Base-by-base conservation (phyloP, 2,797 vertebrate genomes). In the Mycteria americana region DNA sequence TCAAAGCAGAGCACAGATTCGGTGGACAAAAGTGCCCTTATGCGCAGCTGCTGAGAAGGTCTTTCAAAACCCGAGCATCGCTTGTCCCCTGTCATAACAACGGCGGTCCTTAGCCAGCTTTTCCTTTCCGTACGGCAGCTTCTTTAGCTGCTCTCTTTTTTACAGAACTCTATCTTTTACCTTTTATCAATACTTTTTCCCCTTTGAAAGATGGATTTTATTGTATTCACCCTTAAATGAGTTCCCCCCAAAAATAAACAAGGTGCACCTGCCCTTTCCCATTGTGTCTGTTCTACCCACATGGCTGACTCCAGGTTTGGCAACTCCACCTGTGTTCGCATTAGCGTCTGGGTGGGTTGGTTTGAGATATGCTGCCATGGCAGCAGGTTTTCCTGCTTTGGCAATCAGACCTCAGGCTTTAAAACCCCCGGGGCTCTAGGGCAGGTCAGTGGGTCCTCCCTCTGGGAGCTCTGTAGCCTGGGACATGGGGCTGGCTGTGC, bases 371-470 rank as follows among this genome's bases (percentile, higher is more conserved):
- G 30, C 25, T 6, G 11, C 4, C 39, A 11, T 3, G 43, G 64
- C 64, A 43, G 22, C 41, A 64, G 69, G 19, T 54, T 78, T 73
- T 41, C n/a, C 57, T n/a, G 10, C 30, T 69, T 37, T 31, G 18
- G 13, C 13, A 5, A 63, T 63, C 80, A 87, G 11, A 5, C 24
- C 33, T 24, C 25, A 39, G 54, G 30, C 31, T 88, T 75, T 46
- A 64, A 88, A 74, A 1, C 0, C 8, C 31, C 7, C 5, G 1
- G 7, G 41, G 9, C 2, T 72, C 9, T 5, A 5, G 21, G 15
- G 2, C 11, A 11, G 60, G 15, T 4, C 0, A 2, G 0, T 3
- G 7, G 6, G 3, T 7, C 4, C 0, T 18, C 0, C 9, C 5
- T 14, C 10, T 30, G 11, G 11, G 15, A 2, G 31, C 2, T 59